These are phyloP conservation scores for Passer montanus DNA, from an alignment of 2,113 vertebrate genomes.

Conservation along the genomic window DNA sequence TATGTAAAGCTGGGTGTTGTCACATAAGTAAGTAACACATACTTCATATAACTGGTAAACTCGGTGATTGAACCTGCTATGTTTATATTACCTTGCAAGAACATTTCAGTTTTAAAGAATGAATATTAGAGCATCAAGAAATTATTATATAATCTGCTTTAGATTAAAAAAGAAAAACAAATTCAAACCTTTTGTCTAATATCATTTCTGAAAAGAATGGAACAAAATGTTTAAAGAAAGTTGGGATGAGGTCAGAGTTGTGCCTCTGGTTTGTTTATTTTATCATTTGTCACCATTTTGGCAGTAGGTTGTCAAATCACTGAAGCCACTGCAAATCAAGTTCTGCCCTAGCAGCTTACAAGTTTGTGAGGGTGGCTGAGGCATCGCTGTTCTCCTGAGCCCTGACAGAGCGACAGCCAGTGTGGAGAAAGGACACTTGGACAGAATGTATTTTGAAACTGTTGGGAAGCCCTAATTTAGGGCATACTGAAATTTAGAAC, in stretches of 20 bases:
- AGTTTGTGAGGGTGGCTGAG: not conserved
- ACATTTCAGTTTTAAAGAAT: constrained; percentile 6
- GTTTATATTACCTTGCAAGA: constrained; percentile 9
- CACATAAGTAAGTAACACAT: not conserved
- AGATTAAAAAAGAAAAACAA: not conserved
- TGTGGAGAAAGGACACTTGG: not conserved
- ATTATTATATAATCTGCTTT: not conserved
- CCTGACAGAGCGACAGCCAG: not conserved
- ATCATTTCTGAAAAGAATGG: not conserved
- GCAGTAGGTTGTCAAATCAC: not conserved
- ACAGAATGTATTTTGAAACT: not conserved
- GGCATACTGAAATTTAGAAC: not conserved
- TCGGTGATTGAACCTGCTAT: not conserved
- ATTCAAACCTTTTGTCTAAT: not conserved
- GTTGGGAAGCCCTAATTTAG: not conserved
- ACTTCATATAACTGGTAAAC: not conserved
- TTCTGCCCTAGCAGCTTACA: accelerated
- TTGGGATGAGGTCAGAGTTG: not conserved
- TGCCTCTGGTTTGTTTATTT: not conserved
- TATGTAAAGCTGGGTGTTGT: not conserved
- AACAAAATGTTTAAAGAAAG: not conserved
- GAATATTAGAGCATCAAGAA: not conserved
- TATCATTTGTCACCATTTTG: not conserved
- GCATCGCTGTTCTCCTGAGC: not conserved
- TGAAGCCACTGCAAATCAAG: not conserved